Evolutionary conservation across 1,140 invertebrate species (phyloP), one percentile per base, ranked within the genome.

Genomic region (Halictus rubicundus): DNA sequence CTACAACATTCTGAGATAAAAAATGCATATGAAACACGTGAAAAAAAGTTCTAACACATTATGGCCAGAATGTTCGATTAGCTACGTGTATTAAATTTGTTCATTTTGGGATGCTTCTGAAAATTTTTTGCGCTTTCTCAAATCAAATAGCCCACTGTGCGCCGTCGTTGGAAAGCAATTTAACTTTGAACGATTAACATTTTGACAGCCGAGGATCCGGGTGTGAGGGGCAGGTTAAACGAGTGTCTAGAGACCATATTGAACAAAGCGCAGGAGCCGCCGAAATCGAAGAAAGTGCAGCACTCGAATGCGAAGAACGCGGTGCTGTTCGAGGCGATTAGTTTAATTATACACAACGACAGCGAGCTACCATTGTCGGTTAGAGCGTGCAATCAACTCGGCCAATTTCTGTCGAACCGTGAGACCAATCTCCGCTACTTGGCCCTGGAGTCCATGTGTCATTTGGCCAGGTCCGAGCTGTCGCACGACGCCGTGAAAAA

Each of bases 301-400:
- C 99, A 99, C 93, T 99, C 99, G 39, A 99, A 99, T 95, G 99
- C 99, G 54, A 99, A 99, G 93, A 99, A 99, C 94, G 99, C 99
- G 61, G 99, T 99, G 23, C 94, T 99, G 2, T 99, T 99, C 94
- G 99, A 99, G 94, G 99, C 99, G 25, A 99, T 99, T 90, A 99
- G 98, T 94, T 95, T 99, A 78, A 99, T 99, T 88, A 99, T 99
- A 89, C 99, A 99, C 91, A 99, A 99, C 94, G 99, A 99, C 90
- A 97, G 97, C 94, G 99, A 99, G 93, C 98, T 99, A 32, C 99
- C 98, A 94, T 94, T 99, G 70, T 94, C 99, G 88, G 99, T 99
- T 23, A 95, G 99, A 79, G 99, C 98, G 68, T 99, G 99, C 93
- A 99, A 99, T 93, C 99, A 99, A 91, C 94, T 99, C 68, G 99